Conservation (phyloP, 2,888 invertebrate species). For the Agrochola lychnidis region DNA sequence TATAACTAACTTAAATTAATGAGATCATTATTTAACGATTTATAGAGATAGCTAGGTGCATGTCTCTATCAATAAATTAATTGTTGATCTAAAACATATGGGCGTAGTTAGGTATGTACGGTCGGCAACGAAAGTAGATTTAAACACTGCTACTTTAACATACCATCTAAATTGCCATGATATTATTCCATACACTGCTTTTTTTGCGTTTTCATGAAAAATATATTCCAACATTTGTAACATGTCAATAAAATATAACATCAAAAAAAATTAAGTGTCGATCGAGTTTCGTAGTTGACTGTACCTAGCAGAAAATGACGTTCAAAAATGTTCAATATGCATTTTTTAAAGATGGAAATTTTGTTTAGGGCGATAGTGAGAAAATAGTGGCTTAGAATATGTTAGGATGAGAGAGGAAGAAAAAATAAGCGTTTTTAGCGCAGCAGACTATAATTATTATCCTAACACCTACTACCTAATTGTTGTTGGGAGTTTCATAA, state of each 20-base stretch:
- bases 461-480: no score
- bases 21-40: constrained; percentile 4
- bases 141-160: background rate
- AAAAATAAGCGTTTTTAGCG: background rate
- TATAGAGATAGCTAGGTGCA: background rate
- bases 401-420: background rate
- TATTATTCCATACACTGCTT: background rate
- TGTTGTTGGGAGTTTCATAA: background rate
- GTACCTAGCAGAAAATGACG: background rate
- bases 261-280: background rate
- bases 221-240: background rate
- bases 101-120: background rate
- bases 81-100: background rate
- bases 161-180: background rate
- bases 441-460: no score
- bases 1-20: constrained; percentile 33
- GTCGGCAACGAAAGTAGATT: background rate
- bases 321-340: background rate
- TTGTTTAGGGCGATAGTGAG: background rate
- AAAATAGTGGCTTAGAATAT: background rate
- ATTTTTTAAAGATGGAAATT: background rate
- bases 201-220: background rate
- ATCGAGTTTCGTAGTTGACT: constrained; percentile 5
- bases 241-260: background rate
- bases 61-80: background rate